phyloP scores from a whole-genome alignment of 2,113 vertebrate species.

The Passer montanus region DNA sequence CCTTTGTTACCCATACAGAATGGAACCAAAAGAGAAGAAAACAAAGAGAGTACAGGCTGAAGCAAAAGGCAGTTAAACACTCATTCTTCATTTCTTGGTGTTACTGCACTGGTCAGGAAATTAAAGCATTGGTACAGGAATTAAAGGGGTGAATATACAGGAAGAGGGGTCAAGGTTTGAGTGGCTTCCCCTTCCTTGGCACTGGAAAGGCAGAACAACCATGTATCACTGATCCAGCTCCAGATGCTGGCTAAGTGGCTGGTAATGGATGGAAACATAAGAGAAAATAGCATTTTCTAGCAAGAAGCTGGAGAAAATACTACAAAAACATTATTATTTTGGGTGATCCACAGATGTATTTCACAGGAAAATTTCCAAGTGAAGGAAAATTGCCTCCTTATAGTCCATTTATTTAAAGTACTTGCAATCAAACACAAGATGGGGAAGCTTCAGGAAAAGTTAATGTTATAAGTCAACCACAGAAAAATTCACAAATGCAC shows the following conservation, averaged over 20 bases:
- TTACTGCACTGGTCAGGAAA: slow-evolving; percentile 10
- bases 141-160: neutral
- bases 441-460: neutral
- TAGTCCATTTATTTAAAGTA: neutral
- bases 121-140: slow-evolving; percentile 19
- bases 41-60: neutral
- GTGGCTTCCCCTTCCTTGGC: slow-evolving; percentile 13
- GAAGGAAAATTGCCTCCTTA: neutral
- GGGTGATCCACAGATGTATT: neutral
- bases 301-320: neutral
- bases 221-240: neutral
- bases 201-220: slow-evolving; percentile 1
- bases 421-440: neutral
- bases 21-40: neutral
- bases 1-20: neutral
- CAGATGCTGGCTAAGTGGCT: neutral
- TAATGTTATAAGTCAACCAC: neutral
- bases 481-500: neutral
- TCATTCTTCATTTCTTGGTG: neutral
- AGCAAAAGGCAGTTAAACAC: slow-evolving; percentile 30
- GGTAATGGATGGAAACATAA: neutral
- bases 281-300: slow-evolving; percentile 12
- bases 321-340: neutral
- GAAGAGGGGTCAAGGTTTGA: slow-evolving; percentile 8
- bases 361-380: neutral